Conservation (phyloP, 2,113 vertebrate genomes). For the Amblyopsis rosae region DNA sequence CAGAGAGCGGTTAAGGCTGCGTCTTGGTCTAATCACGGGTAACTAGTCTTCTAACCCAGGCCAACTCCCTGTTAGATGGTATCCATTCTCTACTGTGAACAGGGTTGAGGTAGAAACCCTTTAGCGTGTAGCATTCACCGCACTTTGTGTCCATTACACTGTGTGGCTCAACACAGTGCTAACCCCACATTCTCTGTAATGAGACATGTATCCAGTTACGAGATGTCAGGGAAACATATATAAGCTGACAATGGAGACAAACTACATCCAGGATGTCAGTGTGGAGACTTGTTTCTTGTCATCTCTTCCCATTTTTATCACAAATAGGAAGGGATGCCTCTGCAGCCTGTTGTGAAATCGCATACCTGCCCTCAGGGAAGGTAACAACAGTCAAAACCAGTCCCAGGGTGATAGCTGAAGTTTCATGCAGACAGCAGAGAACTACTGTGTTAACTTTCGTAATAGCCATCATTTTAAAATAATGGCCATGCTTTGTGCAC, state of each 20-base stretch:
- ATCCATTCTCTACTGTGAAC: not conserved
- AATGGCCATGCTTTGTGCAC: constrained; percentile 33
- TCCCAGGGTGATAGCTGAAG: constrained; percentile 6
- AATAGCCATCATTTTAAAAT: constrained; percentile 31
- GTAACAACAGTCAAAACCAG: constrained; percentile 29
- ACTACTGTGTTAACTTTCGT: constrained; percentile 28
- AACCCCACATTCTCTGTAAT: not conserved
- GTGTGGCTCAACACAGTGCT: not conserved
- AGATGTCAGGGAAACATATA: constrained; percentile 29
- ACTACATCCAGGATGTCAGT: constrained; percentile 32
- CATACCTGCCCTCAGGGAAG: constrained; percentile 25
- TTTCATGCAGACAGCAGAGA: constrained; percentile 11
- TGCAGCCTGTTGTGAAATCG: constrained; percentile 26
- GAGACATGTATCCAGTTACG: constrained; percentile 17
- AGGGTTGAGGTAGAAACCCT: constrained; percentile 10
- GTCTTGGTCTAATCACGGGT: no score
- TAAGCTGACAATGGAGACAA: constrained; percentile 19
- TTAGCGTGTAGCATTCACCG: constrained; percentile 9
- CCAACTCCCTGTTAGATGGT: no score
- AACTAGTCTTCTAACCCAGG: no score
- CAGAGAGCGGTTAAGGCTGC: no score
- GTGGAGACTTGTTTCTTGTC: constrained; percentile 29
- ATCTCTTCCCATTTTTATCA: constrained; percentile 38
- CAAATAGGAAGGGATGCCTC: not conserved
- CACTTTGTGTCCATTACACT: constrained; percentile 10